Evolutionary conservation across 2,888 invertebrate species (phyloP).

Genomic region (Lasioglossum oenotherae): DNA sequence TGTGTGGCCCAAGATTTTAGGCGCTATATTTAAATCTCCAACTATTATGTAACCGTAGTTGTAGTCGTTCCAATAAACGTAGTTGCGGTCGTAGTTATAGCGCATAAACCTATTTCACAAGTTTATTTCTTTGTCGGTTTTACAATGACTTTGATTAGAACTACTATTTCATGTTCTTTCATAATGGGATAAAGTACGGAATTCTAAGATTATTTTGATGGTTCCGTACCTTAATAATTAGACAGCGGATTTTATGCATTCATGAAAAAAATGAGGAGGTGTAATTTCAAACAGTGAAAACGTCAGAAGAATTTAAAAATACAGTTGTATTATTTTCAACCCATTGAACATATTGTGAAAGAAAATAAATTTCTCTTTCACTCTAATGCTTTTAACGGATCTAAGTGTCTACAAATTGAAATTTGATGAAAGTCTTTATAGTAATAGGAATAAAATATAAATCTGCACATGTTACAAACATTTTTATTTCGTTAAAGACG

Average conservation of each 20-base stretch:
- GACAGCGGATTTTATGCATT: too few species aligned
- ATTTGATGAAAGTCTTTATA: not conserved
- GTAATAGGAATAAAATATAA: not conserved
- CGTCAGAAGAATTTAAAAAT: too few species aligned
- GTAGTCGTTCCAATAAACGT: not conserved
- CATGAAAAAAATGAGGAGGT: too few species aligned
- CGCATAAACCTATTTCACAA: conserved; percentile 1
- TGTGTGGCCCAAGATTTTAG: conserved; percentile 8
- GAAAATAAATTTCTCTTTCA: too few species aligned
- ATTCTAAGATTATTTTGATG: not conserved
- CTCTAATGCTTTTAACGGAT: not conserved
- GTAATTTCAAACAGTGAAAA: too few species aligned
- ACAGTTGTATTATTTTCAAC: too few species aligned
- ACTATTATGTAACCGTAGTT: conserved; percentile 16
- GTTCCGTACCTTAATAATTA: too few species aligned
- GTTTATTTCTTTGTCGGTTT: not conserved
- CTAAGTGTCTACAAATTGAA: not conserved
- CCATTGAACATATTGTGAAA: too few species aligned
- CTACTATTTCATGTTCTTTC: not conserved
- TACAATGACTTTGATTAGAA: not conserved
- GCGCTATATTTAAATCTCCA: conserved; percentile 27
- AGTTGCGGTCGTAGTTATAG: not conserved
- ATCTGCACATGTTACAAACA: not conserved
- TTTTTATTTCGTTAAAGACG: not conserved
- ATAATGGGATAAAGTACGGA: not conserved